A percentile compares a stretch with the other conserved stretches of the same genome.
phyloP scores from a whole-genome alignment of 1,140 invertebrate genomes.

The Mactra quadrangularis region DNA sequence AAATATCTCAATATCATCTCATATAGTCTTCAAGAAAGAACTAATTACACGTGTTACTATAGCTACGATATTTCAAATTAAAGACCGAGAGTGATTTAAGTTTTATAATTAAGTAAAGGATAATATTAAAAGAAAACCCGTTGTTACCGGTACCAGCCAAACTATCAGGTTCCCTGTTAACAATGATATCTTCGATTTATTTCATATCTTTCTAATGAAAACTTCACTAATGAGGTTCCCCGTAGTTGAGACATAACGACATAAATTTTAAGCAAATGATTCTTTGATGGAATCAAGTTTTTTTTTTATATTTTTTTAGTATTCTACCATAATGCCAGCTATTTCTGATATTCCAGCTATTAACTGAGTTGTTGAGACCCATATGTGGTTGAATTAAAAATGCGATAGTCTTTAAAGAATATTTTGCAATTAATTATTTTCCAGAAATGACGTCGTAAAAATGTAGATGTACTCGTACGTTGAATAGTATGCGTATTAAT shows the following conservation, averaged over 20 bases:
- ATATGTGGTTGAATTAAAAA: slow-evolving; percentile 33
- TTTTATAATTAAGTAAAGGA: slow-evolving; percentile 30
- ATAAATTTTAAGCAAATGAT: slow-evolving; percentile 31
- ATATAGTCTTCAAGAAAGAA: no score
- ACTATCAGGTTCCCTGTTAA: slow-evolving; percentile 29
- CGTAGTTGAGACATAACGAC: neutral
- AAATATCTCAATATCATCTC: no score
- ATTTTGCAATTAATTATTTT: slow-evolving; percentile 22
- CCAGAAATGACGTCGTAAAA: no score
- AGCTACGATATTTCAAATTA: slow-evolving; percentile 34
- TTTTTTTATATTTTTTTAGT: slow-evolving; percentile 4
- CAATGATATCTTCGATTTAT: slow-evolving; percentile 33
- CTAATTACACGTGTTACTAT: slow-evolving; percentile 1
- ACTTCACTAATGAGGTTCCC: slow-evolving; percentile 7
- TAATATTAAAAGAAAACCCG: slow-evolving; percentile 15
- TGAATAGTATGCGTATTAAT: no score
- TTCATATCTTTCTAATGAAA: neutral
- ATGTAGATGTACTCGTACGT: no score
- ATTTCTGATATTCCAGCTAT: no score
- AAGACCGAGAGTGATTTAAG: neutral
- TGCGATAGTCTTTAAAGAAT: neutral
- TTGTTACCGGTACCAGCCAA: slow-evolving; percentile 10
- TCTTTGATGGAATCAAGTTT: slow-evolving; percentile 18
- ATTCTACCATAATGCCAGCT: no score
- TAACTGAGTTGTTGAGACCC: neutral